Evolutionary conservation across 2,113 vertebrate genomes (phyloP).

Genomic region (Castor canadensis): DNA sequence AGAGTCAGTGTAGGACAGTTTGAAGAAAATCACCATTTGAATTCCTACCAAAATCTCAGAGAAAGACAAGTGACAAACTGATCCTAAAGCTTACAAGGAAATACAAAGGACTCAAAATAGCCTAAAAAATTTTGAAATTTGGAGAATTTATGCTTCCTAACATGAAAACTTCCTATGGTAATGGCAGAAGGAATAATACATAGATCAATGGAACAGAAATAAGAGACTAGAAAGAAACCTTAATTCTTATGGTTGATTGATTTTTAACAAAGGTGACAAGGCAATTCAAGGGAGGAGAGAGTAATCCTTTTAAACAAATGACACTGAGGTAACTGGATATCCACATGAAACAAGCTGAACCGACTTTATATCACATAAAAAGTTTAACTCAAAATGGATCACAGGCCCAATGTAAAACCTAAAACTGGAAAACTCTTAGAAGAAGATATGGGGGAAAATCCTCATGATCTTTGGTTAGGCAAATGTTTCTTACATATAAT

Average conservation of each 20-base stretch:
- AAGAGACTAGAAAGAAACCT: background rate
- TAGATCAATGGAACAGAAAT: background rate
- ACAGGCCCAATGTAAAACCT: background rate
- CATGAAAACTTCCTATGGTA: background rate
- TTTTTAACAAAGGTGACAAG: background rate
- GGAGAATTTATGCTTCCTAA: background rate
- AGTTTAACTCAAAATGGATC: background rate
- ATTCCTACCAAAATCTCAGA: too few species aligned
- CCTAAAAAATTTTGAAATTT: background rate
- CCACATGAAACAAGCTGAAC: too few species aligned
- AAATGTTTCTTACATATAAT: background rate
- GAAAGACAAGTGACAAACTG: background rate
- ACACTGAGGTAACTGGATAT: too few species aligned
- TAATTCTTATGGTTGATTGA: background rate
- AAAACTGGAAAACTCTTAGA: background rate
- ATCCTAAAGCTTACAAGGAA: background rate
- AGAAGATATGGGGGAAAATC: background rate
- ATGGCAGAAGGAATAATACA: background rate
- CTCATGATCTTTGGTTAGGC: background rate
- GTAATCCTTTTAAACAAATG: too few species aligned
- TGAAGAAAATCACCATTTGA: background rate
- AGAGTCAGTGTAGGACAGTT: background rate
- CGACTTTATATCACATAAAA: too few species aligned
- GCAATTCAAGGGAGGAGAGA: background rate
- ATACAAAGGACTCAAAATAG: too few species aligned